Evolutionary conservation across 2,113 vertebrate genomes (phyloP).

Genomic region (Corythoichthys intestinalis): DNA sequence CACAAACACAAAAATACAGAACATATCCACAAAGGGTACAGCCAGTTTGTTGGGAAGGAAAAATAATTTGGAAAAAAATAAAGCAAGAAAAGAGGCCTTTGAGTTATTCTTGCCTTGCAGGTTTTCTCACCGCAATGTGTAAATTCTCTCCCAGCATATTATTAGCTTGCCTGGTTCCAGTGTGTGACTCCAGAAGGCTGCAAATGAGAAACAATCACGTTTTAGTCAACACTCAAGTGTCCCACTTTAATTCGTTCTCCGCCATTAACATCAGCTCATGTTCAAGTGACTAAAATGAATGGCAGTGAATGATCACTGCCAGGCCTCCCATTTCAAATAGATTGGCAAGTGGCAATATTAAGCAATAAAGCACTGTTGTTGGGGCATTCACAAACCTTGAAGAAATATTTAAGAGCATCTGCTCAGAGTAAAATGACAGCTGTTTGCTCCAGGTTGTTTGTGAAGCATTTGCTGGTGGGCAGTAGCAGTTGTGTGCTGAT

Average conservation of each 20-base stretch:
- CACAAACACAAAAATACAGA: not conserved
- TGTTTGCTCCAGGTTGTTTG: constrained; percentile 34
- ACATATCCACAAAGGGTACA: constrained; percentile 1
- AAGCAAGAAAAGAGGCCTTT: not conserved
- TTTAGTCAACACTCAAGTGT: too few relatives aligned
- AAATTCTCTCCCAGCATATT: constrained; percentile 69
- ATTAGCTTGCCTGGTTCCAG: constrained; percentile 61
- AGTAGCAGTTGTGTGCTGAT: constrained; percentile 18
- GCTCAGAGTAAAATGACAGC: constrained; percentile 19
- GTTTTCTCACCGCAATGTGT: constrained; percentile 67
- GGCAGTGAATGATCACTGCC: too few relatives aligned
- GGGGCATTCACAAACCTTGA: constrained; percentile 12
- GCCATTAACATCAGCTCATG: too few relatives aligned
- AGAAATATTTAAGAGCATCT: not conserved
- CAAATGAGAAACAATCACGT: not conserved
- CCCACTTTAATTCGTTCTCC: not conserved
- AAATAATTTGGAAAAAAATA: not conserved
- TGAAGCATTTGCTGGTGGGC: constrained; percentile 33
- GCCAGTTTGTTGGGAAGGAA: not conserved
- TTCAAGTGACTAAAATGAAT: too few relatives aligned
- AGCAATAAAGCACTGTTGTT: constrained; percentile 17
- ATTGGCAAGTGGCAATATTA: not conserved
- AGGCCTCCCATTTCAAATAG: too few relatives aligned
- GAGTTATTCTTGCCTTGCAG: not conserved
- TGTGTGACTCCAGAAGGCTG: constrained; percentile 73